phyloP scores from a whole-genome alignment of 1,140 invertebrate genomes.

The Papilio helenus region DNA sequence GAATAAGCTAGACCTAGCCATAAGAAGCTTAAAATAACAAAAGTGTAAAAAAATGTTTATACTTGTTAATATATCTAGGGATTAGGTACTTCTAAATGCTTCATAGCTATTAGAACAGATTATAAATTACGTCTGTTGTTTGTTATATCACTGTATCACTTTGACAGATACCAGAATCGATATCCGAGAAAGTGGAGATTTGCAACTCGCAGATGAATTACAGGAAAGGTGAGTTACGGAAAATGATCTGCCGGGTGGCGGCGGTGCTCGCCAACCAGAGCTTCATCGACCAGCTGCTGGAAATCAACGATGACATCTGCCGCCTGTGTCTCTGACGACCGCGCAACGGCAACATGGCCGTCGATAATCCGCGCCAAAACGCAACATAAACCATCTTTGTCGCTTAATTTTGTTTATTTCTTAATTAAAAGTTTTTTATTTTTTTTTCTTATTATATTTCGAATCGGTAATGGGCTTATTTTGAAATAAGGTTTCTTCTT shows the following conservation, averaged over 20 bases:
- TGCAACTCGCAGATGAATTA: conserved; percentile 89
- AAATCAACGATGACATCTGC: conserved; percentile 91
- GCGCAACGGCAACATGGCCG: conserved; percentile 61
- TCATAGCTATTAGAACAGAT: too few relatives aligned
- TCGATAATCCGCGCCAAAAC: conserved; percentile 45
- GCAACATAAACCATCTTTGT: conserved; percentile 30
- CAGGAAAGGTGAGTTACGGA: conserved; percentile 84
- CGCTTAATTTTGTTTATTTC: conserved; percentile 42
- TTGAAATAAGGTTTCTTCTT: background rate
- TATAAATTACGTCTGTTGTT: too few relatives aligned
- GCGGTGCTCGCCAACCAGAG: conserved; percentile 87
- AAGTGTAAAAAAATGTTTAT: too few relatives aligned
- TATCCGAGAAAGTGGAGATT: conserved; percentile 84
- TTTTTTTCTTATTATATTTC: conserved; percentile 25
- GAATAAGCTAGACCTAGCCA: too few relatives aligned
- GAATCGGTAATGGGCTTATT: conserved; percentile 34
- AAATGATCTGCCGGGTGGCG: conserved; percentile 85
- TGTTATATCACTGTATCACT: conserved; percentile 21
- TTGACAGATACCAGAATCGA: conserved; percentile 84
- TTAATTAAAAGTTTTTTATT: conserved; percentile 44
- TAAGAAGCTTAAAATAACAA: too few relatives aligned
- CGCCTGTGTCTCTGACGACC: conserved; percentile 67
- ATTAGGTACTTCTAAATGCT: too few relatives aligned
- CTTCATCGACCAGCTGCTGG: conserved; percentile 88
- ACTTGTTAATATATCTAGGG: too few relatives aligned